A percentile compares a stretch with the other conserved stretches of the same genome.
Evolutionary conservation across 2,113 vertebrate genomes (phyloP).

Genomic region (Tor tambroides): DNA sequence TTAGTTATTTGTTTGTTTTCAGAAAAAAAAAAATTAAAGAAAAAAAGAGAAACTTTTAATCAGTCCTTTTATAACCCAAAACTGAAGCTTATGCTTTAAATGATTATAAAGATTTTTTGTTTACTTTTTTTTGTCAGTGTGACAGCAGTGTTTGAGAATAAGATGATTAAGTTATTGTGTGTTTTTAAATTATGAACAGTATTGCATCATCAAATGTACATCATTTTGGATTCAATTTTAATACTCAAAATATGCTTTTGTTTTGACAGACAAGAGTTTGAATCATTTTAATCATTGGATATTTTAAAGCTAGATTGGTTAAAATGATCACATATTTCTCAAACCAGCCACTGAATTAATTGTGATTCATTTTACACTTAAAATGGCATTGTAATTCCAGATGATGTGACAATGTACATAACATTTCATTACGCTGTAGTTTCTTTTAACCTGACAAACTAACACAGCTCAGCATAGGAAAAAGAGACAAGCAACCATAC

Average conservation of each 20-base stretch:
- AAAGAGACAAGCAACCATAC: constrained; percentile 16
- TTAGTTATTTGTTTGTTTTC: not conserved
- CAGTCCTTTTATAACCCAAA: not conserved
- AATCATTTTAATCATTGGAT: not conserved
- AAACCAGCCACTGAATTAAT: not conserved
- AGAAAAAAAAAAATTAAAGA: not conserved
- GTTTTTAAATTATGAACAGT: not conserved
- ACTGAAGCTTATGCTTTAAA: not conserved
- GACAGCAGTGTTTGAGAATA: not conserved
- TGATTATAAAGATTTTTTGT: not conserved
- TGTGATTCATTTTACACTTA: not conserved
- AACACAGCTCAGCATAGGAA: not conserved
- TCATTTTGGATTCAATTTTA: not conserved
- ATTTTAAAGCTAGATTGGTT: not conserved
- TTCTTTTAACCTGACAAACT: not conserved
- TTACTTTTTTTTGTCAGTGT: not conserved
- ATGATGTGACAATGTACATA: not conserved
- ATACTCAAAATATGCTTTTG: not conserved
- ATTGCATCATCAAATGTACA: not conserved
- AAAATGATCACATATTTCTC: not conserved
- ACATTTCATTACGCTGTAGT: not conserved
- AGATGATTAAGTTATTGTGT: not conserved
- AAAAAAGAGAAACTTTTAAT: not conserved
- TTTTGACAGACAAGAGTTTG: not conserved
- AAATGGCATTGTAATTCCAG: not conserved